phyloP scores from a whole-genome alignment of 2,888 invertebrate species.

The Microctonus aethiopoides region DNA sequence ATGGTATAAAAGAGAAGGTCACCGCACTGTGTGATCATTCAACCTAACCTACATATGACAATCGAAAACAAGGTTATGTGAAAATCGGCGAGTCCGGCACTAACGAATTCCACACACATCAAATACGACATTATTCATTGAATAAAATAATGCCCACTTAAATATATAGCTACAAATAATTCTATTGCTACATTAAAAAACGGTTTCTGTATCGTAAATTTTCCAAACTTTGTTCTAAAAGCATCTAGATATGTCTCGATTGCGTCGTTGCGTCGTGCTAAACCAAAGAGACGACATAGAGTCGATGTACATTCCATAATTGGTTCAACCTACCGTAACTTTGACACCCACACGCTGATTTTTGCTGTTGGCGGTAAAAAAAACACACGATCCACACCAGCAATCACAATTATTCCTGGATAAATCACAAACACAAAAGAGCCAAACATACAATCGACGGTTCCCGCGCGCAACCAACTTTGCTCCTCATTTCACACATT shows the following conservation, averaged over 20 bases:
- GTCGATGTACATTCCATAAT: background rate
- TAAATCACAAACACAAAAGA: conserved; percentile 53
- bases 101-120: background rate
- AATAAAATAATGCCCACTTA: background rate
- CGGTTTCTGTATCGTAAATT: background rate
- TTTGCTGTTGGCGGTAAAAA: conserved; percentile 51
- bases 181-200: background rate
- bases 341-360: conserved; percentile 51
- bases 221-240: background rate
- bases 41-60: conserved; percentile 64
- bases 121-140: background rate
- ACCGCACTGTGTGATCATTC: conserved; percentile 56
- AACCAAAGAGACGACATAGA: background rate
- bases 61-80: conserved; percentile 44
- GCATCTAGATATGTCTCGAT: conserved; percentile 20
- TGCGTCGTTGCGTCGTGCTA: conserved; percentile 38
- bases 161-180: background rate
- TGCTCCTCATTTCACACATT: conserved; percentile 60
- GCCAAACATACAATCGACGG: conserved; percentile 60
- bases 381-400: conserved; percentile 54
- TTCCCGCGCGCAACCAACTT: conserved; percentile 64
- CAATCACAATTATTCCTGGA: conserved; percentile 45
- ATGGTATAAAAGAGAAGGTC: conserved; percentile 48
- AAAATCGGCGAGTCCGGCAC: conserved; percentile 2
- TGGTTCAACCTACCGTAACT: conserved; percentile 49